Percentiles rank a stretch among this genome's conserved stretches.
Evolutionary conservation across 1,140 invertebrate genomes (phyloP).

Genomic region (Eriocheir sinensis): DNA sequence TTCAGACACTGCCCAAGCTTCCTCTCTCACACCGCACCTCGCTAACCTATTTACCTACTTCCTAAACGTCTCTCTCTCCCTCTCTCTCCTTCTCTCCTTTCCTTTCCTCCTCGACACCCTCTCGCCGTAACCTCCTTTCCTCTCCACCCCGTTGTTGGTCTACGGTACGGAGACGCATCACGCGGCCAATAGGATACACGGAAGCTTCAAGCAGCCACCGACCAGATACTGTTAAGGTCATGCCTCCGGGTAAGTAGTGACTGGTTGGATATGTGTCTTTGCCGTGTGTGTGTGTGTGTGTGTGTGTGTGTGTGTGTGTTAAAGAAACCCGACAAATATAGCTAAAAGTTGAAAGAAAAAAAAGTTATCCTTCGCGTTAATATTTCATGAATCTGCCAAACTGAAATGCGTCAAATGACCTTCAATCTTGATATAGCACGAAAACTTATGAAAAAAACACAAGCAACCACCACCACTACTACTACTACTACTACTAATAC

Average conservation of each 20-base stretch:
- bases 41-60: too few relatives aligned
- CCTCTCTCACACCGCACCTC: not conserved
- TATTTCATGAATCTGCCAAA: too few relatives aligned
- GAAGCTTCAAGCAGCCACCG: not conserved
- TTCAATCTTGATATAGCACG: too few relatives aligned
- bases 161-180: not conserved
- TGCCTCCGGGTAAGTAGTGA: too few relatives aligned
- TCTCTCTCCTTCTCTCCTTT: not conserved
- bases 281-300: too few relatives aligned
- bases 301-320: too few relatives aligned
- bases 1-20: not conserved
- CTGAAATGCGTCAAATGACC: too few relatives aligned
- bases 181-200: not conserved
- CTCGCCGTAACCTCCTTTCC: not conserved
- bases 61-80: too few relatives aligned
- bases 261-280: not conserved
- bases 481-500: not conserved
- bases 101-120: not conserved
- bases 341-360: too few relatives aligned
- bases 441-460: too few relatives aligned
- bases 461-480: not conserved
- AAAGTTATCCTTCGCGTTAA: too few relatives aligned
- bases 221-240: not conserved
- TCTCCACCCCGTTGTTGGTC: not conserved
- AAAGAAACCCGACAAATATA: too few relatives aligned